A percentile compares a stretch with the other conserved stretches of the same genome.
Conservation (phyloP, 2,797 vertebrate species). For the Lerista edwardsae region DNA sequence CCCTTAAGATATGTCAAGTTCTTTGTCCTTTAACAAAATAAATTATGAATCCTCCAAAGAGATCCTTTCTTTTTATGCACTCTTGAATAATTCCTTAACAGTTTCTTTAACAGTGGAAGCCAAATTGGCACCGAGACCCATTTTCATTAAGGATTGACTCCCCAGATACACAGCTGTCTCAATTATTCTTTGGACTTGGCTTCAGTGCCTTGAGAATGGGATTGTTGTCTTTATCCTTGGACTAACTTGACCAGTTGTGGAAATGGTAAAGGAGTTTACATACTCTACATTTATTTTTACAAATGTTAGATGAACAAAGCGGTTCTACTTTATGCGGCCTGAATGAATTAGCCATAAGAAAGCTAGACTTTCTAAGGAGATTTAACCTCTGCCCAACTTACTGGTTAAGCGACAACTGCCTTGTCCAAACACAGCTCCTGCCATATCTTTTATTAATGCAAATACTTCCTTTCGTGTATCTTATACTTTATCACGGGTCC, state of each 20-base stretch:
- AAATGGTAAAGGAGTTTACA: background rate
- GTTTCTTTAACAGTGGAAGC: background rate
- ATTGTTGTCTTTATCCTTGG: background rate
- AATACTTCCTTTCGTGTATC: conserved; percentile 23
- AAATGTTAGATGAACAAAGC: conserved; percentile 2
- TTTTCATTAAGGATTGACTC: background rate
- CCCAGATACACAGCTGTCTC: background rate
- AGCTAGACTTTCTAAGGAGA: background rate
- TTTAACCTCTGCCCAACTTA: conserved; percentile 9
- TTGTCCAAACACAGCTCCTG: conserved; percentile 14
- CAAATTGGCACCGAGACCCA: background rate
- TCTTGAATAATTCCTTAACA: background rate
- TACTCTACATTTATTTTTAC: background rate
- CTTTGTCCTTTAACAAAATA: background rate
- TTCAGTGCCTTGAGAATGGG: background rate
- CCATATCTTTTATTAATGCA: conserved; percentile 15
- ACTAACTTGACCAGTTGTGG: background rate
- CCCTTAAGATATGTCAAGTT: background rate
- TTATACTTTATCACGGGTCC: conserved; percentile 8
- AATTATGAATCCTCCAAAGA: background rate
- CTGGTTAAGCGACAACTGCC: background rate
- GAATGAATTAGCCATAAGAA: background rate
- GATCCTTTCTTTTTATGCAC: background rate
- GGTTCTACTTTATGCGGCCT: background rate
- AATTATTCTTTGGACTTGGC: background rate